A percentile compares a stretch with the other conserved stretches of the same genome.
Conservation (phyloP, 1,140 invertebrate genomes). For the Thrips palmi region DNA sequence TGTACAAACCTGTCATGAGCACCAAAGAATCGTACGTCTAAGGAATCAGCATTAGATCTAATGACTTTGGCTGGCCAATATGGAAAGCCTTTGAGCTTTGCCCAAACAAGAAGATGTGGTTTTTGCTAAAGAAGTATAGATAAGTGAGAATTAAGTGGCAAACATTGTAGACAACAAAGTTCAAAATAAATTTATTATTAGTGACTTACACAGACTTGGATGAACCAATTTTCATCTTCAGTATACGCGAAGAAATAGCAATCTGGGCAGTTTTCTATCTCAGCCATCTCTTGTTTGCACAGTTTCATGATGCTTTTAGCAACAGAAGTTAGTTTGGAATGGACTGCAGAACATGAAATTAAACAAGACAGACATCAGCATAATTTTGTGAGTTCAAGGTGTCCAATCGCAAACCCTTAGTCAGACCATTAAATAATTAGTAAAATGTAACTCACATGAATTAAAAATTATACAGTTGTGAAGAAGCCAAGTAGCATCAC, state of each 20-base stretch:
- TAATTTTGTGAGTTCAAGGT: neutral
- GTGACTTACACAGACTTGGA: constrained; percentile 66
- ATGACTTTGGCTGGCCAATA: constrained; percentile 90
- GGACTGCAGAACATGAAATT: constrained; percentile 31
- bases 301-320: constrained; percentile 66
- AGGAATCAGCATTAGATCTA: constrained; percentile 46
- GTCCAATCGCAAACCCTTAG: too few relatives aligned
- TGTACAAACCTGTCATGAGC: constrained; percentile 56
- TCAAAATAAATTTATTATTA: constrained; percentile 1
- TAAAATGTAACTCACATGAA: constrained; percentile 42
- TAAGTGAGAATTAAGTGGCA: constrained; percentile 3
- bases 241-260: constrained; percentile 76
- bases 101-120: constrained; percentile 80
- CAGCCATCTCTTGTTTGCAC: constrained; percentile 67
- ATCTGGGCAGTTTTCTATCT: constrained; percentile 86
- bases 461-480: constrained; percentile 83
- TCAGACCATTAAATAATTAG: constrained; percentile 1
- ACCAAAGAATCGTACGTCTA: constrained; percentile 87
- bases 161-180: neutral
- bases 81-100: constrained; percentile 84
- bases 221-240: constrained; percentile 68
- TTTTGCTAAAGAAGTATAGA: constrained; percentile 22
- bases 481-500: constrained; percentile 81
- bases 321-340: constrained; percentile 52
- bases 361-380: constrained; percentile 3